Conservation (phyloP, 2,113 vertebrate species). For the Tragelaphus scriptus region DNA sequence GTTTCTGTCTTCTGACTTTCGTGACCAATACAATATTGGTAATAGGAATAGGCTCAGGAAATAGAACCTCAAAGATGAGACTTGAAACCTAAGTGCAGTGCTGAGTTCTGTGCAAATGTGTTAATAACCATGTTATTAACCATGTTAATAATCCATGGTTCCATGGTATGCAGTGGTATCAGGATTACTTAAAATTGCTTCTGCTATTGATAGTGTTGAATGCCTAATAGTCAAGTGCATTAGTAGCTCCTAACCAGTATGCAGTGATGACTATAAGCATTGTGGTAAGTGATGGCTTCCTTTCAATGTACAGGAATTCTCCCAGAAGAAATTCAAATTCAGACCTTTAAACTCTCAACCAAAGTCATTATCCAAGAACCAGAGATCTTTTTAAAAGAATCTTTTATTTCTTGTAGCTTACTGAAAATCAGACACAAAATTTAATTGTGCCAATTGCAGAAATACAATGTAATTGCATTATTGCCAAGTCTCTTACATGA, state of each 20-base stretch:
- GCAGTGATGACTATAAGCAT: neutral
- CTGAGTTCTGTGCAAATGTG: neutral
- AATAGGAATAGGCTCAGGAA: neutral
- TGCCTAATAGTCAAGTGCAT: neutral
- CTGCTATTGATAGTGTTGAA: neutral
- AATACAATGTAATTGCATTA: neutral
- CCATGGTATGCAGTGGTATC: neutral
- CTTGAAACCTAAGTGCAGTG: neutral
- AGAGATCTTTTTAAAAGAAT: neutral
- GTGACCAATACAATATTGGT: neutral
- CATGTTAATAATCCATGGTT: neutral
- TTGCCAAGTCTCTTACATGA: neutral
- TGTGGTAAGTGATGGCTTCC: neutral
- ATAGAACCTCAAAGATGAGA: neutral
- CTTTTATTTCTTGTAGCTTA: neutral
- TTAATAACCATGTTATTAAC: too few relatives aligned
- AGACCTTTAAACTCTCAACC: neutral
- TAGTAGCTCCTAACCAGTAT: neutral
- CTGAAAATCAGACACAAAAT: neutral
- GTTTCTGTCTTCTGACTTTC: neutral
- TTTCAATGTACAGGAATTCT: neutral
- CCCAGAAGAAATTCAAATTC: neutral
- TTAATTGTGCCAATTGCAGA: neutral
- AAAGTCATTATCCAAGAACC: neutral
- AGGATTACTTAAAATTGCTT: neutral